phyloP scores from a whole-genome alignment of 2,888 invertebrate species.

The Agrochola macilenta region DNA sequence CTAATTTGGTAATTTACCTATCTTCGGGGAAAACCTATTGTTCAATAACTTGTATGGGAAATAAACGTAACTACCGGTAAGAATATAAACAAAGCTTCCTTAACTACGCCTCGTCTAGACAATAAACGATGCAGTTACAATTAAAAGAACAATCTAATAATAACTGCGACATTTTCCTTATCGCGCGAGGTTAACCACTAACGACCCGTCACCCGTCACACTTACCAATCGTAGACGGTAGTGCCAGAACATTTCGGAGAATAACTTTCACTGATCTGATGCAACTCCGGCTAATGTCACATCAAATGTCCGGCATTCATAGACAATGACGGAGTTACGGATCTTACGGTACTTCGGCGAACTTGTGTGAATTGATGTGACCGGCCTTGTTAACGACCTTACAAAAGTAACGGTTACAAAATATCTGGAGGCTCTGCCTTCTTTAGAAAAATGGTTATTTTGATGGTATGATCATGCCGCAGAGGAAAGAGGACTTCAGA shows the following conservation, averaged over 20 bases:
- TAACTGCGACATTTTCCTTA: constrained; percentile 48
- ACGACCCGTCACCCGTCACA: constrained; percentile 8
- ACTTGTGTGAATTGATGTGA: constrained; percentile 23
- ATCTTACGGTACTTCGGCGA: constrained; percentile 25
- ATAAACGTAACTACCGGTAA: not conserved
- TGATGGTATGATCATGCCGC: too few relatives aligned
- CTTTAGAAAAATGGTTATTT: not conserved
- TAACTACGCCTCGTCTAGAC: constrained; percentile 40
- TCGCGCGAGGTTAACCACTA: constrained; percentile 28
- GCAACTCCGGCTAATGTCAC: constrained; percentile 45
- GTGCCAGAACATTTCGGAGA: constrained; percentile 50
- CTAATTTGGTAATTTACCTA: not conserved
- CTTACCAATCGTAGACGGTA: not conserved
- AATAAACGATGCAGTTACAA: constrained; percentile 33
- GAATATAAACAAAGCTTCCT: constrained; percentile 12
- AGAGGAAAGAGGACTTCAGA: too few relatives aligned
- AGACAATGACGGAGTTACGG: constrained; percentile 29
- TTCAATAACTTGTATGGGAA: not conserved
- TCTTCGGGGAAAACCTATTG: not conserved
- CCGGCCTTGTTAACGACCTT: constrained; percentile 33
- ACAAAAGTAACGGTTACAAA: constrained; percentile 5
- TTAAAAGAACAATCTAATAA: constrained; percentile 9
- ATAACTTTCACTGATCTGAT: constrained; percentile 64
- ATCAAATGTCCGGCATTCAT: constrained; percentile 39
- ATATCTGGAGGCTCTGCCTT: constrained; percentile 8